Conservation (phyloP, 2,888 invertebrate genomes). For the Pterostichus madidus region DNA sequence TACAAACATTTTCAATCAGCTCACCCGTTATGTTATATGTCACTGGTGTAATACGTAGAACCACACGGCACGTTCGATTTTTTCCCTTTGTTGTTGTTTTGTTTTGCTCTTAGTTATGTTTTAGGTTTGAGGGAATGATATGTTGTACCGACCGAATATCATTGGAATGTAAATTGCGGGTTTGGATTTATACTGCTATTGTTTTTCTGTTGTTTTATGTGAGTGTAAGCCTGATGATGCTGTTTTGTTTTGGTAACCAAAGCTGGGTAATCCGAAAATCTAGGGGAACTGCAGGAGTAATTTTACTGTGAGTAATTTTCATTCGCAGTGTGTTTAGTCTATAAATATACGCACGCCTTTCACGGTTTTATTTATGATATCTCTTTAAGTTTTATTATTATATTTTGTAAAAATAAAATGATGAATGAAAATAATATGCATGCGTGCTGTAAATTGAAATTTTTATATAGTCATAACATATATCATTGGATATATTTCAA, state of each 20-base stretch:
- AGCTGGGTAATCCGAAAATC: constrained; percentile 29
- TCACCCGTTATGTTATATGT: no score
- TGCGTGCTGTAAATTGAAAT: constrained; percentile 2
- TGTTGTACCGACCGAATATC: constrained; percentile 44
- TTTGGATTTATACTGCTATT: constrained; percentile 47
- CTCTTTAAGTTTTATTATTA: no score
- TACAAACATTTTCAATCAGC: no score
- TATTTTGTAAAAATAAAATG: no score
- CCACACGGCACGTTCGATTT: constrained; percentile 33
- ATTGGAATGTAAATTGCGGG: constrained; percentile 49
- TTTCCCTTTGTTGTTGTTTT: constrained; percentile 33
- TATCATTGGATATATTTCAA: constrained; percentile 21
- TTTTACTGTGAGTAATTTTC: no score
- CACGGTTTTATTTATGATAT: no score
- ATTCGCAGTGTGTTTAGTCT: no score
- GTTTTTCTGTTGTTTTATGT: constrained; percentile 51
- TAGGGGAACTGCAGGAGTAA: constrained; percentile 7
- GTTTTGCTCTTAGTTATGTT: constrained; percentile 27
- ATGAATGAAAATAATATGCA: no score
- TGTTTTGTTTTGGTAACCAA: constrained; percentile 34
- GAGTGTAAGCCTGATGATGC: constrained; percentile 40
- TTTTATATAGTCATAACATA: constrained; percentile 32
- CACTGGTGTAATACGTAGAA: constrained; percentile 13
- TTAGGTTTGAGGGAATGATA: constrained; percentile 47
- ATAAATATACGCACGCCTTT: no score